Percentiles rank a stretch among this genome's conserved stretches.
Evolutionary conservation across 1,140 invertebrate species (phyloP).

Genomic region (Hycleus phaleratus): DNA sequence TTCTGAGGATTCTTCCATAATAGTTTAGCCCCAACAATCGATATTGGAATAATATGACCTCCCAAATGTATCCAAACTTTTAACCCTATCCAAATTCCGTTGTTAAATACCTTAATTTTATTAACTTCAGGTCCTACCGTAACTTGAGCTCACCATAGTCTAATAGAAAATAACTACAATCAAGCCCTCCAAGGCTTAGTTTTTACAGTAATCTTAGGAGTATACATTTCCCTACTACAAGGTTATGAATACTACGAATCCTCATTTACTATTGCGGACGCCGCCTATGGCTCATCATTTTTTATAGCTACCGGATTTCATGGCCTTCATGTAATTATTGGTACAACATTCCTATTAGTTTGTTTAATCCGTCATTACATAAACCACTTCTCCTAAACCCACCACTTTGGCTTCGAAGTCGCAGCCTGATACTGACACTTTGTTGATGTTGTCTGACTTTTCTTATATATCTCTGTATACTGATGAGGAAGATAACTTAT

Average conservation of each 20-base stretch:
- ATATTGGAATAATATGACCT: too few relatives aligned
- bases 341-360: conserved; percentile 53
- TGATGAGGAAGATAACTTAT: too few relatives aligned
- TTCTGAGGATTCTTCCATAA: conserved; percentile 23
- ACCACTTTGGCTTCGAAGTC: too few relatives aligned
- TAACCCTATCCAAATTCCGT: conserved; percentile 53
- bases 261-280: conserved; percentile 50
- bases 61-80: conserved; percentile 48
- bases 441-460: too few relatives aligned
- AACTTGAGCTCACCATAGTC: conserved; percentile 49
- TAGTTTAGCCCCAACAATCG: conserved; percentile 9
- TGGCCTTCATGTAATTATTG: conserved; percentile 64
- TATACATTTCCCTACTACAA: conserved; percentile 44
- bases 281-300: conserved; percentile 58
- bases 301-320: conserved; percentile 67
- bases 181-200: conserved; percentile 42
- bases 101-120: conserved; percentile 56
- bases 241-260: conserved; percentile 43
- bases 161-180: conserved; percentile 46
- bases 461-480: too few relatives aligned
- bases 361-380: conserved; percentile 46
- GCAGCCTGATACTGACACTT: too few relatives aligned
- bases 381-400: conserved; percentile 50
- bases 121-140: conserved; percentile 49
- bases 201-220: conserved; percentile 47